Base-by-base conservation (phyloP, 2,113 vertebrate genomes). In the Axis porcinus region DNA sequence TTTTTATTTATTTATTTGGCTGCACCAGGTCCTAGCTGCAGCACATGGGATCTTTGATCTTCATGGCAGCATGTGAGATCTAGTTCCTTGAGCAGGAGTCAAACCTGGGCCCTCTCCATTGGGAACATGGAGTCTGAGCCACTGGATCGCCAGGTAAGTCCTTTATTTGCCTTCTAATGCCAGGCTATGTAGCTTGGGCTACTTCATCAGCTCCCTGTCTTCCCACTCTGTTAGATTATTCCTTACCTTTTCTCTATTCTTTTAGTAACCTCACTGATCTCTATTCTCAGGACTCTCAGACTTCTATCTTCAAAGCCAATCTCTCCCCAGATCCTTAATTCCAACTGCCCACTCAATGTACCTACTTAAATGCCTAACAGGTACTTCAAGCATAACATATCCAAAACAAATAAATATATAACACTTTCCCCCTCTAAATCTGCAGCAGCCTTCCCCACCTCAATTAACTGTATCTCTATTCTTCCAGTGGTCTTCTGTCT, bases 341-440 rank as follows among this genome's bases (percentile, higher is more conserved):
- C 28, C 43, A 33, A 43, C 28, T 88, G 28, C 15, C 62, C 27
- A 27, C 28, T 50, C 36, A 21, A 9, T 33, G 28, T 25, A 50
- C 52, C 84, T 83, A 58, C 21, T 81, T 57, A 82, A 67, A 54
- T 50, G 9, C 33, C 57, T 25, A 50, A 19, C 5, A 17, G 52
- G 50, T n/a, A 54, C 40, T 55, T 52, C 8, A 50, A 67, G 27
- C 2, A 30, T 52, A 88, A 57, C 23, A n/a, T 11, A 19, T 0
- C 3, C 7, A 15, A 12, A 19, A 30, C 0, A 8, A 17, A 8
- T 7, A n/a, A 8, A 9, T 7, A 54, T 16, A 8, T 6, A 21
- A 15, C 1, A 16, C n/a, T 17, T 82, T 27, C n/a, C 21, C 15
- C 45, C 8, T 19, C 64, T 17, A 55, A 50, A 57, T 11, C 13